Conservation (phyloP, 1,140 invertebrate genomes). For the Drosophila oshimai region DNA sequence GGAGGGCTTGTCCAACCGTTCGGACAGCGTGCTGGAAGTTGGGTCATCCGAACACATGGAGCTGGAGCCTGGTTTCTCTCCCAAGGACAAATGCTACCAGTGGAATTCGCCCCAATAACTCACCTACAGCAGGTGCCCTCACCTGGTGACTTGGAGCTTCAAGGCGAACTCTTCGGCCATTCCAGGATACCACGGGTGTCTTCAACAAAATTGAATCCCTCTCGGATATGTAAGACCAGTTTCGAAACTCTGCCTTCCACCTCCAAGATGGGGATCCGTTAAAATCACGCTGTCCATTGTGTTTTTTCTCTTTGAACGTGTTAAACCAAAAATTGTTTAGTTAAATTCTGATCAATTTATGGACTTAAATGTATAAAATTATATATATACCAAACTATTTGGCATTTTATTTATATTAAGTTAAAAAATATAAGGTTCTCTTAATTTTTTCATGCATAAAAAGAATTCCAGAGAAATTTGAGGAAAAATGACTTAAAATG, state of each 20-base stretch:
- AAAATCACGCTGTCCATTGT: background rate
- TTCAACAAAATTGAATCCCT: too few species aligned
- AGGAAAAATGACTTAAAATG: too few species aligned
- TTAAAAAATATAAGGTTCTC: too few species aligned
- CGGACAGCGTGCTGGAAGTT: background rate
- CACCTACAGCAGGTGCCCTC: background rate
- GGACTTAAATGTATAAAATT: too few species aligned
- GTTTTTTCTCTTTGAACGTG: background rate
- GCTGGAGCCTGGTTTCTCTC: conserved; percentile 31
- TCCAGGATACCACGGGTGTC: fast-evolving
- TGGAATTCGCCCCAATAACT: background rate
- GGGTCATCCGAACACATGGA: background rate
- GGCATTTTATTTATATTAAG: too few species aligned
- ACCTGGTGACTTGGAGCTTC: background rate
- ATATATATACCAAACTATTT: too few species aligned
- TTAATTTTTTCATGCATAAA: too few species aligned
- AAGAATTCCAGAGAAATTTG: too few species aligned
- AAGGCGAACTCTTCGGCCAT: background rate
- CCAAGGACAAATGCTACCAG: conserved; percentile 52
- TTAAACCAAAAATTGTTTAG: background rate
- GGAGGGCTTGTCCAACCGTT: background rate
- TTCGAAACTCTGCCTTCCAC: too few species aligned
- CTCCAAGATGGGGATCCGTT: background rate
- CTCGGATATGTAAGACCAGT: background rate
- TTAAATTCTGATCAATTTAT: background rate